Conservation (phyloP, 2,113 vertebrate species). For the Pholis gunnellus region DNA sequence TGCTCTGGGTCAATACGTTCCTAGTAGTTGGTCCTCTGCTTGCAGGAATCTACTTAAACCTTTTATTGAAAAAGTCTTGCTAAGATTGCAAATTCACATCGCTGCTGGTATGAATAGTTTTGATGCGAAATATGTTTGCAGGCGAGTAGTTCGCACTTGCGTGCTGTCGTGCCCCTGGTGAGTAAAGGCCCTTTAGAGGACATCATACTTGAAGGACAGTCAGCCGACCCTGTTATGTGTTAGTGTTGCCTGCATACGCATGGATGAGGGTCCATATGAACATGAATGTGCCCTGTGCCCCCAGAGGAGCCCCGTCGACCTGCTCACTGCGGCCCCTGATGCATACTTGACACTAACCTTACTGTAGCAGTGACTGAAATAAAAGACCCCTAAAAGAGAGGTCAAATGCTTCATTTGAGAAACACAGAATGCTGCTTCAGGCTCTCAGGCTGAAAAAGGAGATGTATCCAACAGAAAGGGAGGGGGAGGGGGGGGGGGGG, state of each 20-base stretch:
- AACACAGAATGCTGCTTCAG: constrained; percentile 63
- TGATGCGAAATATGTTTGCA: background rate
- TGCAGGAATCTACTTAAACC: no score
- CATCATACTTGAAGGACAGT: background rate
- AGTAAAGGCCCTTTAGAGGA: background rate
- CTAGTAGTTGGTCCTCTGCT: no score
- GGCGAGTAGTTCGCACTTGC: no score
- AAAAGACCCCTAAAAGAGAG: constrained; percentile 62
- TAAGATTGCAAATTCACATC: background rate
- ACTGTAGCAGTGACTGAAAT: constrained; percentile 54
- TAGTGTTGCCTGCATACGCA: background rate
- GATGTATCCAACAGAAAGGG: constrained; percentile 11
- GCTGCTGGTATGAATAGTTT: background rate
- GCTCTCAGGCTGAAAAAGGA: constrained; percentile 22
- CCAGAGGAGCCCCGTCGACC: constrained; percentile 27
- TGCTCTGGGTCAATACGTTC: no score
- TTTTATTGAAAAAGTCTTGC: no score
- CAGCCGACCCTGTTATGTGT: constrained; percentile 20
- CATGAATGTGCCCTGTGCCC: constrained; percentile 24
- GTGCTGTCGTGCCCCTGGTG: no score
- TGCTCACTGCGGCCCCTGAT: constrained; percentile 15
- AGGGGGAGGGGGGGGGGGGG: background rate
- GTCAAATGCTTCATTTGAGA: constrained; percentile 77
- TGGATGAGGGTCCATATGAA: constrained; percentile 4
- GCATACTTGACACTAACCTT: constrained; percentile 52